Conservation (phyloP, 1,140 invertebrate species). For the Chelonus insularis region DNA sequence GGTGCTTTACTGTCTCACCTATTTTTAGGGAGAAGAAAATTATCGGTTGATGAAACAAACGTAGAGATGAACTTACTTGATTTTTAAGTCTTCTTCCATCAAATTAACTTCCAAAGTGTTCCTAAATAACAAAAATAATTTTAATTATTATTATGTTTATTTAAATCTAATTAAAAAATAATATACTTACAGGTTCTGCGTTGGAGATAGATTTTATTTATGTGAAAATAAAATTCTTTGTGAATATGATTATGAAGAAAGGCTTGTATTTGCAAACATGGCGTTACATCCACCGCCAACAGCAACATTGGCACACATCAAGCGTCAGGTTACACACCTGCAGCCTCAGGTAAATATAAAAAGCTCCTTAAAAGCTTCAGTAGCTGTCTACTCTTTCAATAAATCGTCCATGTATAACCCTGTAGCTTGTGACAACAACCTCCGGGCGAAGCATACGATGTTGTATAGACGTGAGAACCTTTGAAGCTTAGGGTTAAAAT, state of each 20-base stretch:
- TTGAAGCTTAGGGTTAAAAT: conserved; percentile 51
- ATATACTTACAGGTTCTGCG: conserved; percentile 79
- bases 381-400: background rate
- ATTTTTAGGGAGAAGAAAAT: conserved; percentile 19
- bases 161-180: background rate
- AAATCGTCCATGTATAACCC: background rate
- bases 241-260: conserved; percentile 92
- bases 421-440: background rate
- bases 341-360: conserved; percentile 64
- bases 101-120: too few relatives aligned
- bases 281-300: conserved; percentile 76
- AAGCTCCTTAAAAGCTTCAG: background rate
- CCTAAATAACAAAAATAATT: too few relatives aligned
- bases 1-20: conserved; percentile 42
- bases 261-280: conserved; percentile 86
- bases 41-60: background rate
- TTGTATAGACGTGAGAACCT: conserved; percentile 35
- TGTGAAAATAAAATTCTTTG: conserved; percentile 93
- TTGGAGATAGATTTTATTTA: conserved; percentile 89
- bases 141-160: too few relatives aligned
- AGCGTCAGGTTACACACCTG: conserved; percentile 79
- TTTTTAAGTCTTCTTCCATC: too few relatives aligned
- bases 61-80: background rate
- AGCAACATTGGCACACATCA: conserved; percentile 80
- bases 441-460: background rate